A percentile compares a stretch with the other conserved stretches of the same genome.
Conservation (phyloP, 2,113 vertebrate genomes). For the Chloropsis cyanopogon region DNA sequence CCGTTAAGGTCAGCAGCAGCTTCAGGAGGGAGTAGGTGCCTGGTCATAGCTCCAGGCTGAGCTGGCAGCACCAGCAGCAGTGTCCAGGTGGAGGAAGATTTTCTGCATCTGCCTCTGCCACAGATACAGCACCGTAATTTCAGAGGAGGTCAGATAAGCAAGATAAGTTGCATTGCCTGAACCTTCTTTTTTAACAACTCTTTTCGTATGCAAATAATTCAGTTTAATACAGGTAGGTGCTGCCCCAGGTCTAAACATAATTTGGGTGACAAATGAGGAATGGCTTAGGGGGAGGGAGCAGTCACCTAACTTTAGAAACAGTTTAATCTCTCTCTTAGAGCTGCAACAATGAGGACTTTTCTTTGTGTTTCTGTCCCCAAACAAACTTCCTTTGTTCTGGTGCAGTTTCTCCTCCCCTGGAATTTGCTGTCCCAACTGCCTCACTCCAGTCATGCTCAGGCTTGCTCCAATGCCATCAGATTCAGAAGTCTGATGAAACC, state of each 20-base stretch:
- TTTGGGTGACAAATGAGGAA: slow-evolving; percentile 49
- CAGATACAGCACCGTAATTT: neutral
- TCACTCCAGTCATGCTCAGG: slow-evolving; percentile 36
- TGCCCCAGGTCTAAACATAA: neutral
- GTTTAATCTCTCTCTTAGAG: slow-evolving; percentile 1
- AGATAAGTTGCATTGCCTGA: neutral
- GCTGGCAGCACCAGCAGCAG: neutral
- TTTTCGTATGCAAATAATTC: slow-evolving; percentile 29
- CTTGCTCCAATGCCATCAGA: slow-evolving; percentile 21
- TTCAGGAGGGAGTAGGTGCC: neutral
- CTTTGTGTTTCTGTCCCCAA: slow-evolving; percentile 34
- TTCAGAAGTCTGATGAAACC: slow-evolving; percentile 16
- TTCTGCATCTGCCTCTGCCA: neutral
- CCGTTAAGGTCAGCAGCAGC: neutral
- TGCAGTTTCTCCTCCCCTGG: slow-evolving; percentile 40
- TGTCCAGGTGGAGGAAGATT: neutral
- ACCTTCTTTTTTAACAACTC: neutral
- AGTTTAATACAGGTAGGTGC: slow-evolving; percentile 4
- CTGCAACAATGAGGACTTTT: slow-evolving; percentile 22
- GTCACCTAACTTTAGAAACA: slow-evolving; percentile 12
- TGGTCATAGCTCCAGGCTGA: neutral
- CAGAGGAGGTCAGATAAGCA: neutral
- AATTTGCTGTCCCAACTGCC: slow-evolving; percentile 56
- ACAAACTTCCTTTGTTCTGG: slow-evolving; percentile 66
- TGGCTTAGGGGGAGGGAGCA: neutral